Evolutionary conservation across 2,888 invertebrate genomes (phyloP).

Genomic region (Polymixis flavicincta): DNA sequence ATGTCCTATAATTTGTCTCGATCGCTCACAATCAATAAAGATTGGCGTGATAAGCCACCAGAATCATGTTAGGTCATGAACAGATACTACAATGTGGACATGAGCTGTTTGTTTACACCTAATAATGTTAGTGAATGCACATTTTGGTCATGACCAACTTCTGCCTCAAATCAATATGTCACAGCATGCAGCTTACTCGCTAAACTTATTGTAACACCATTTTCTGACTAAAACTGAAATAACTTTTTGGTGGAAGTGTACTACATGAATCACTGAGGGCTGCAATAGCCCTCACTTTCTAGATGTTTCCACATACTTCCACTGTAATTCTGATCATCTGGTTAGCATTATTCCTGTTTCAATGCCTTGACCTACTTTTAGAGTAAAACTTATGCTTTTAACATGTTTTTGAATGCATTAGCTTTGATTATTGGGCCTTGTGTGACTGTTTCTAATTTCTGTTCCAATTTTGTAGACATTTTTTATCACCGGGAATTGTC

Average conservation of each 20-base stretch:
- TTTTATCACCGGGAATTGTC: background rate
- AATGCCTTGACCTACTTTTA: slow-evolving; percentile 48
- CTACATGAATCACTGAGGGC: background rate
- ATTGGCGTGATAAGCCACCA: slow-evolving; percentile 52
- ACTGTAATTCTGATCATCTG: slow-evolving; percentile 25
- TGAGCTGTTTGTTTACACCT: slow-evolving; percentile 50
- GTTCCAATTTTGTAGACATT: background rate
- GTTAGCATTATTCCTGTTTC: slow-evolving; percentile 43
- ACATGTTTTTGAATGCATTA: slow-evolving; percentile 20
- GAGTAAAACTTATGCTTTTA: slow-evolving; percentile 15
- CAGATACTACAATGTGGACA: slow-evolving; percentile 21
- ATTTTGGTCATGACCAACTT: slow-evolving; percentile 46
- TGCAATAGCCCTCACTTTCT: slow-evolving; percentile 24
- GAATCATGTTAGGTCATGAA: slow-evolving; percentile 55
- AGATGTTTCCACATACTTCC: slow-evolving; percentile 20
- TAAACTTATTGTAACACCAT: slow-evolving; percentile 26
- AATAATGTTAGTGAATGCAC: slow-evolving; percentile 11
- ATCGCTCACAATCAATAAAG: slow-evolving; percentile 64
- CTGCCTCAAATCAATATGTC: slow-evolving; percentile 39
- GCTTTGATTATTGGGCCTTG: background rate
- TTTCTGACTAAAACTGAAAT: background rate
- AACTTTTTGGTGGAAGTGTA: background rate
- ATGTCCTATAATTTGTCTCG: slow-evolving; percentile 39
- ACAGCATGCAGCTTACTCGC: slow-evolving; percentile 22
- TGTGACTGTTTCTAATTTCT: background rate